phyloP scores from a whole-genome alignment of 1,140 invertebrate genomes.

The Eupeodes corollae region DNA sequence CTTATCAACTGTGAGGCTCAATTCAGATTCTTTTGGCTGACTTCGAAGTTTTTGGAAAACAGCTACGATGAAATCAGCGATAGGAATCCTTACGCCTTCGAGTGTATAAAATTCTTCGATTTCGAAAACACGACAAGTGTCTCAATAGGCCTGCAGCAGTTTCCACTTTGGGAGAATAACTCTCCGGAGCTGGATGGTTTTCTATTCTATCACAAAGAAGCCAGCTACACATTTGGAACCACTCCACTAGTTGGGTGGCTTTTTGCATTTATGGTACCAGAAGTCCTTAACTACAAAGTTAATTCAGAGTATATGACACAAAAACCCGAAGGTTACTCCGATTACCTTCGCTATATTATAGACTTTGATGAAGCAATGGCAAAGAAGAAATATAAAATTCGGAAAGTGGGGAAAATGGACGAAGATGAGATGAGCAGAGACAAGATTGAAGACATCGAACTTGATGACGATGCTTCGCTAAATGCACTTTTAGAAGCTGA shows the following conservation, averaged over 20 bases:
- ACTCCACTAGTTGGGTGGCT: conserved; percentile 84
- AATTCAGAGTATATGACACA: conserved; percentile 34
- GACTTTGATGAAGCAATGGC: conserved; percentile 35
- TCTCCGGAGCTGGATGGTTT: conserved; percentile 56
- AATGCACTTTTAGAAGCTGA: too few species aligned
- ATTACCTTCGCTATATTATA: conserved; percentile 39
- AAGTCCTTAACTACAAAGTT: conserved; percentile 50
- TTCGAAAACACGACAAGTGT: conserved; percentile 18
- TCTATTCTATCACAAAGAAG: conserved; percentile 69
- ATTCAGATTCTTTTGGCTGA: conserved; percentile 29
- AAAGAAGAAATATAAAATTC: conserved; percentile 3
- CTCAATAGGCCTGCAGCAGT: conserved; percentile 14
- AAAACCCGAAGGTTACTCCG: conserved; percentile 40
- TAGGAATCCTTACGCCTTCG: conserved; percentile 17
- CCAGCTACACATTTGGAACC: conserved; percentile 61
- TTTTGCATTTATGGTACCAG: conserved; percentile 74
- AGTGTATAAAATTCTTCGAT: conserved; percentile 16
- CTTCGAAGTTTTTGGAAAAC: conserved; percentile 20
- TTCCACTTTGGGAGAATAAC: conserved; percentile 24
- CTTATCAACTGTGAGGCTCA: conserved; percentile 62
- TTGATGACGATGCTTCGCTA: too few species aligned
- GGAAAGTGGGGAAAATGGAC: neutral
- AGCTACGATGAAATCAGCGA: conserved; percentile 6
- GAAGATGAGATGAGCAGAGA: too few species aligned
- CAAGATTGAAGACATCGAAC: too few species aligned